Base-by-base conservation (phyloP, 2,113 vertebrate species). In the Emydura subglobosa region DNA sequence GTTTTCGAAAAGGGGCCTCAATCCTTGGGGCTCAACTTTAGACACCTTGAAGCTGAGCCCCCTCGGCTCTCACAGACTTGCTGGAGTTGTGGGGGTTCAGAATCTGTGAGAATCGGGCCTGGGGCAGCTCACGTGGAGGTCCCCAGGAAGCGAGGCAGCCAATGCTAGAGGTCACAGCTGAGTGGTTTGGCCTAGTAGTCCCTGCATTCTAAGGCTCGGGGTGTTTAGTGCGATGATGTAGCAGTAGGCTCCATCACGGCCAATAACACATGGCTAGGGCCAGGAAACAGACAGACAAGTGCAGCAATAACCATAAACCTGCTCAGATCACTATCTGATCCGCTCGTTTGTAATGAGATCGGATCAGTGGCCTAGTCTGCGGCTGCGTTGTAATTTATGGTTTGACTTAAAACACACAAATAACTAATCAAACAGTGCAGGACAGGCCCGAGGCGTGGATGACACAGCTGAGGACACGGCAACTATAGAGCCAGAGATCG, bases 181-280 rank as follows among this genome's bases (percentile, higher is more conserved):
- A 14, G 51, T 22, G 13, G 24, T 39, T 10, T n/a, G 79, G 21
- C 34, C 27, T 24, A 25, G 34, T 19, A 53, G 34, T 24, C 53
- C 34, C 31, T 14, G 24, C 6, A 1, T 55, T 11, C n/a, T 39
- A 27, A 22, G 2, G n/a, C 80, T 82, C 80, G 24, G 19, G 42
- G 68, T 9, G 0, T 47, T 12, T 57, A 83, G 0, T 0, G 8
- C 25, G 47, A 49, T 42, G 85, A 68, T 25, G 31, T 2, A 54
- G 79, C n/a, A 54, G 42, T 91, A 13, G 3, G 34, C 5, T 76
- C 72, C 42, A 25, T 76, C 72, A 44, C 39, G 3, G 22, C 72
- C 42, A 44, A 76, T 6, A n/a, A 8, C 34, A 10, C 61, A 5
- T n/a, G 72, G 22, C 72, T 21, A 24, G 39, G 72, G 24, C 21